phyloP scores from a whole-genome alignment of 2,888 invertebrate genomes.

The Dione juno region DNA sequence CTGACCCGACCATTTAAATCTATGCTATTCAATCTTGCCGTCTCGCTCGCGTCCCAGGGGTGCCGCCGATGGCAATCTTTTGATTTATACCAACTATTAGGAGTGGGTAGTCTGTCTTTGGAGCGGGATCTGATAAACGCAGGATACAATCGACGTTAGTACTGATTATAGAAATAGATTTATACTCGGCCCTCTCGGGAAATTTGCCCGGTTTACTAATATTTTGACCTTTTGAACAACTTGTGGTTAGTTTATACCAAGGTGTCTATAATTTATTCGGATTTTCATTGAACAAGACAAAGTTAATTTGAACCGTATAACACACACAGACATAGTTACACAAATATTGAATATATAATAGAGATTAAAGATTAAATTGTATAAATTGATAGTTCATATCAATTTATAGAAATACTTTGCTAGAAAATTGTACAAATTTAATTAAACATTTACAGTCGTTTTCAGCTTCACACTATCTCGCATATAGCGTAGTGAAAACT shows the following conservation, averaged over 20 bases:
- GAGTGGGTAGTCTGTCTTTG: constrained; percentile 78
- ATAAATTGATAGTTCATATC: no score
- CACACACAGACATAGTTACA: no score
- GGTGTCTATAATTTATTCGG: neutral
- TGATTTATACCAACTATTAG: constrained; percentile 84
- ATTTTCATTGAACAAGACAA: neutral
- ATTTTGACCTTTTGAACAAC: constrained; percentile 28
- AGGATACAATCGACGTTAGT: constrained; percentile 75
- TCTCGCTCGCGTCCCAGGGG: constrained; percentile 83
- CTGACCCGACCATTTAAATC: constrained; percentile 82
- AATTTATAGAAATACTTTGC: no score
- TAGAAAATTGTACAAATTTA: no score
- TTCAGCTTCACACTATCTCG: no score
- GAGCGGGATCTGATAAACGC: constrained; percentile 77
- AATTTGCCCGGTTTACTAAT: constrained; percentile 45
- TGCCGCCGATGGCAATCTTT: constrained; percentile 83
- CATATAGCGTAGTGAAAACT: no score
- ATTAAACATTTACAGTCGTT: no score
- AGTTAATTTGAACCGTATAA: no score
- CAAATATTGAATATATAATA: no score
- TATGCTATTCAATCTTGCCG: constrained; percentile 83
- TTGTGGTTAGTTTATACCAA: neutral
- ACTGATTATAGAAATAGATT: constrained; percentile 78
- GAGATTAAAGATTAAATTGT: no score
- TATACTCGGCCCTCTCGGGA: constrained; percentile 55